These are phyloP conservation scores for Drosophila quasianomalipes DNA, from an alignment of 2,888 invertebrate genomes.

Conservation along the genomic window DNA sequence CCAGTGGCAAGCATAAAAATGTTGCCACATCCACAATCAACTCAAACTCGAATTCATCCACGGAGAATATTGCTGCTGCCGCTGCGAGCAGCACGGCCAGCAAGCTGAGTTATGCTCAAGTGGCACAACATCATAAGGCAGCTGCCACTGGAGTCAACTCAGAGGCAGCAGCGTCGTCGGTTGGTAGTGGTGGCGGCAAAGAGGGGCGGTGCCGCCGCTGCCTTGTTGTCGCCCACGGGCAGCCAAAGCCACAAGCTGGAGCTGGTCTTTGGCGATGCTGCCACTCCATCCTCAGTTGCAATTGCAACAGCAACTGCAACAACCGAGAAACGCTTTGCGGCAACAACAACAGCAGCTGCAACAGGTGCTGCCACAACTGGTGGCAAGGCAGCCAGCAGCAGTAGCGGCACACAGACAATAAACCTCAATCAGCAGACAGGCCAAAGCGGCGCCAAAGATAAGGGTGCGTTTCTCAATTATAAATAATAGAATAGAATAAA, in stretches of 20 bases:
- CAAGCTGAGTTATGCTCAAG: conserved; percentile 89
- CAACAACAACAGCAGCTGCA: conserved; percentile 25
- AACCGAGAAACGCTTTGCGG: conserved; percentile 58
- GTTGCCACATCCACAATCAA: conserved; percentile 74
- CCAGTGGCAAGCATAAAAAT: conserved; percentile 77
- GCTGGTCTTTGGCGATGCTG: conserved; percentile 54
- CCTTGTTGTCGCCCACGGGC: conserved; percentile 59
- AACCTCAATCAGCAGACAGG: conserved; percentile 48
- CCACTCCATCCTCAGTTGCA: conserved; percentile 34
- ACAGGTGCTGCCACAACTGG: conserved; percentile 19
- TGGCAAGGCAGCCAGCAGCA: conserved; percentile 45
- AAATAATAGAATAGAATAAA: background rate
- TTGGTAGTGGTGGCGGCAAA: background rate
- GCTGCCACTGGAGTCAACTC: conserved; percentile 78
- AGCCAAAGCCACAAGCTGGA: conserved; percentile 72
- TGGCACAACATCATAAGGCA: conserved; percentile 88
- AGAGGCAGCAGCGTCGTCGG: background rate
- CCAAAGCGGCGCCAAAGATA: conserved; percentile 79
- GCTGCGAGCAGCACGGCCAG: conserved; percentile 60
- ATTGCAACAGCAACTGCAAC: conserved; percentile 39
- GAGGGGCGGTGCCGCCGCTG: background rate
- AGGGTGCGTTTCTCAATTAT: conserved; percentile 67
- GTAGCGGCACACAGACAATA: conserved; percentile 29
- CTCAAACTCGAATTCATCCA: conserved; percentile 73
- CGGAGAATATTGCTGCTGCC: conserved; percentile 76